Evolutionary conservation across 2,797 vertebrate genomes (phyloP), one percentile per base, ranked within the genome.

Genomic region (Onychomys leucogaster): DNA sequence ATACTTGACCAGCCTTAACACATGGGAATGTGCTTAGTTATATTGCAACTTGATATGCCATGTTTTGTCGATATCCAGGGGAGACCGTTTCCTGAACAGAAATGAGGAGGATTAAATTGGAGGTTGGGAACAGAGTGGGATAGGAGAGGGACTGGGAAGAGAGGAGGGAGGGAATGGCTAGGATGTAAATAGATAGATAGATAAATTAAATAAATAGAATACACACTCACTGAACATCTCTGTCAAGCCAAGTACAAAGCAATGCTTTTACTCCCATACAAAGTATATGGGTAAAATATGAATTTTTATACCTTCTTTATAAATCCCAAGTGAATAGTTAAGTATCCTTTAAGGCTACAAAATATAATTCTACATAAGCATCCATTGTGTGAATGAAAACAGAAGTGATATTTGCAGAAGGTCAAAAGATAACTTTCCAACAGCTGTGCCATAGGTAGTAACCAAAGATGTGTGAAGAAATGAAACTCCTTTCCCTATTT

Each of bases 381-480:
- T 55, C 95, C 5, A 82, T 69, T 71, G 25, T 82, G 13, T 77
- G 11, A 61, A 94, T 92, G 61, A 96, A 93, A 96, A 89, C 46
- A 89, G 46, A 96, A 95, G 6, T 96, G 65, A 85, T 88, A 96
- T 46, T 95, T 87, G 94, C 76, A 82, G 65, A 96, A 55, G 11
- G 25, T 52, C 61, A 94, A 71, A 59, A 95, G n/a, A 81, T 82
- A 95, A 94, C 61, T 97, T 97, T 90, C 94, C 67, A 90, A 89
- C 16, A 95, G 41, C 52, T 96, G 19, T 59, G 67, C 14, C 91
- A 82, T 75, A 41, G 37, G 37, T 32, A 96, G 11, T 6, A 90
- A 75, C 13, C 94, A 91, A 94, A 94, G 13, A 88, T 37, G 3
- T 91, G 37, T 19, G 94, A 91, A 94, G 25, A n/a, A 91, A 11